These are phyloP conservation scores for Enchytraeus crypticus DNA, from an alignment of 2,888 invertebrate species.

Conservation along the genomic window DNA sequence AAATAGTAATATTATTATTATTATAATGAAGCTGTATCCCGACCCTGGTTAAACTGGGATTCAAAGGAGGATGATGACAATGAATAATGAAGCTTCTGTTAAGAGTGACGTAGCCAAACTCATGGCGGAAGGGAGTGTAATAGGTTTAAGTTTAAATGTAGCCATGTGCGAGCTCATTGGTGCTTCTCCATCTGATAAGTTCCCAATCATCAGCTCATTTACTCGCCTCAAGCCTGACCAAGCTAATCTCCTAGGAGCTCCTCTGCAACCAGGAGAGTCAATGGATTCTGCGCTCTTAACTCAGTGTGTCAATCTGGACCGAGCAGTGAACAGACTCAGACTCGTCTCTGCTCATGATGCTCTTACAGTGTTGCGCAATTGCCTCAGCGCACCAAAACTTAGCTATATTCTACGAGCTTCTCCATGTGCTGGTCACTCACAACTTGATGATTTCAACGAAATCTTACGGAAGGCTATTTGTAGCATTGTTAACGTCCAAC, in stretches of 20 bases:
- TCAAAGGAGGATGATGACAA: too few relatives aligned
- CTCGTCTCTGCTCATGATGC: neutral
- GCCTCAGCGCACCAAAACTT: neutral
- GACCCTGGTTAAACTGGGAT: too few relatives aligned
- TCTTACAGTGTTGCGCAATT: neutral
- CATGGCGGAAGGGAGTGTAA: too few relatives aligned
- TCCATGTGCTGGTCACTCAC: neutral
- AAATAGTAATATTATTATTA: too few relatives aligned
- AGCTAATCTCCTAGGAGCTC: neutral
- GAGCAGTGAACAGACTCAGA: neutral
- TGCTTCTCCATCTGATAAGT: too few relatives aligned
- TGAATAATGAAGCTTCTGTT: too few relatives aligned
- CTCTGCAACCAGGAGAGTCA: neutral
- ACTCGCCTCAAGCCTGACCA: neutral
- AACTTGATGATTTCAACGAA: neutral
- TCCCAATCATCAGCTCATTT: too few relatives aligned
- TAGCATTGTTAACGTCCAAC: neutral
- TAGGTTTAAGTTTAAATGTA: too few relatives aligned
- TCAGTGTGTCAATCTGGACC: neutral
- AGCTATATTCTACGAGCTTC: neutral
- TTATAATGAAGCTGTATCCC: too few relatives aligned
- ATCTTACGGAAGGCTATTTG: neutral
- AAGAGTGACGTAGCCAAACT: too few relatives aligned
- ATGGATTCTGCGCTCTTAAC: neutral
- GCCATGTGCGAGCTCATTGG: too few relatives aligned